phyloP scores from a whole-genome alignment of 2,797 vertebrate genomes.

The Melanotaenia trifasciata region DNA sequence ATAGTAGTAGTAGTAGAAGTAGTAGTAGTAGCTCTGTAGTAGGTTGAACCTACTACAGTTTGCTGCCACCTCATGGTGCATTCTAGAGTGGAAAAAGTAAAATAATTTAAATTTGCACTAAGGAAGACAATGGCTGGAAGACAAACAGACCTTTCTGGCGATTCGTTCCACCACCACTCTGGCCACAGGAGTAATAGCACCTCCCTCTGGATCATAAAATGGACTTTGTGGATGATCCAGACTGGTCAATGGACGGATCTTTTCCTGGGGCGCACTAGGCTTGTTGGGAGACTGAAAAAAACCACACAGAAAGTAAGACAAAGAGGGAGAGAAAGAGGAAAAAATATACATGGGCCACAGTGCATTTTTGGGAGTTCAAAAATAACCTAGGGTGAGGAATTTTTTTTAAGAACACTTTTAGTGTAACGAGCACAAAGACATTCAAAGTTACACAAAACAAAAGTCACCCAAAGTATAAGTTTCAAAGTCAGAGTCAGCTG shows the following conservation, averaged over 20 bases:
- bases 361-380: constrained; percentile 36
- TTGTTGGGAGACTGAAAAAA: constrained; percentile 92
- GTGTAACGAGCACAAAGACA: constrained; percentile 51
- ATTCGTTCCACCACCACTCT: constrained; percentile 95
- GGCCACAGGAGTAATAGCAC: constrained; percentile 94
- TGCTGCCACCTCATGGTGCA: neutral
- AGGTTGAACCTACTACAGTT: neutral
- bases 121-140: constrained; percentile 2
- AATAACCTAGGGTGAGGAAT: constrained; percentile 33
- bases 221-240: constrained; percentile 97
- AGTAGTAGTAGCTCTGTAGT: too few relatives aligned
- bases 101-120: neutral
- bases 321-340: neutral
- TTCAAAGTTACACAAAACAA: constrained; percentile 56
- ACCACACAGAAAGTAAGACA: neutral
- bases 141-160: constrained; percentile 90
- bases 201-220: constrained; percentile 97
- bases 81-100: neutral
- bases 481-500: constrained; percentile 61
- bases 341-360: neutral
- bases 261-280: constrained; percentile 89
- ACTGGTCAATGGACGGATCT: constrained; percentile 97
- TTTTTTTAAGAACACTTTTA: constrained; percentile 42
- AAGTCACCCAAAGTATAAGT: constrained; percentile 53
- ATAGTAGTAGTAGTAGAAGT: too few relatives aligned